phyloP scores from a whole-genome alignment of 2,113 vertebrate species.

The Probosciger aterrimus region DNA sequence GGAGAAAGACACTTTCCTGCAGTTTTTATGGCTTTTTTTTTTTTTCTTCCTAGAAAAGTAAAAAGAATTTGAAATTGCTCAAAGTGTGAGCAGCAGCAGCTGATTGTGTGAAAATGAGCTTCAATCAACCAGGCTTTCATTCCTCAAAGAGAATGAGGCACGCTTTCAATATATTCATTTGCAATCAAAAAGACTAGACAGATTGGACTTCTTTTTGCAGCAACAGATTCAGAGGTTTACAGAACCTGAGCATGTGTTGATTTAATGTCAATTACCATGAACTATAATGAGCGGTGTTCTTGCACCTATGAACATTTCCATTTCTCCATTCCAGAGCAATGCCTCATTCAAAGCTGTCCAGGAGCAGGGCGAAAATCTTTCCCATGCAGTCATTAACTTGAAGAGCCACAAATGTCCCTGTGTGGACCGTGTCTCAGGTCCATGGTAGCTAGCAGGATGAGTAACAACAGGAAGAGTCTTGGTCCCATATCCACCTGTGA shows the following conservation, averaged over 20 bases:
- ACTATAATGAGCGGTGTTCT: not conserved
- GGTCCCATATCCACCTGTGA: not conserved
- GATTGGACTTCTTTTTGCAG: not conserved
- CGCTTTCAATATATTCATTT: not conserved
- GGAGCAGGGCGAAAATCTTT: not conserved
- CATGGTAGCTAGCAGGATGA: not conserved
- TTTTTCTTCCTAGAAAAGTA: not conserved
- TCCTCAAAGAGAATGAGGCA: not conserved
- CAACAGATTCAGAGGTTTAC: not conserved
- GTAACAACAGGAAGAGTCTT: not conserved
- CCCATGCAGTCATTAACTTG: not conserved
- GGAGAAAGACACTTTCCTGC: not conserved
- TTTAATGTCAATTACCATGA: not conserved
- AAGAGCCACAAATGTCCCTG: not conserved
- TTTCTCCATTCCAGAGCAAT: not conserved
- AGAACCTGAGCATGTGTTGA: not conserved
- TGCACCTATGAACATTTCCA: not conserved
- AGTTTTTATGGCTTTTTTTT: not conserved
- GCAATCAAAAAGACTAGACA: conserved; percentile 32
- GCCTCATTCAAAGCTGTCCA: not conserved
- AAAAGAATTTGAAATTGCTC: not conserved
- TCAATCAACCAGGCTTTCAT: conserved; percentile 44
- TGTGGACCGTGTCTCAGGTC: not conserved
- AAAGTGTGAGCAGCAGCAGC: not conserved
- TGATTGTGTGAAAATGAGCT: conserved; percentile 42